Base-by-base conservation (phyloP, 1,140 invertebrate species). In the Caerostris extrusa region DNA sequence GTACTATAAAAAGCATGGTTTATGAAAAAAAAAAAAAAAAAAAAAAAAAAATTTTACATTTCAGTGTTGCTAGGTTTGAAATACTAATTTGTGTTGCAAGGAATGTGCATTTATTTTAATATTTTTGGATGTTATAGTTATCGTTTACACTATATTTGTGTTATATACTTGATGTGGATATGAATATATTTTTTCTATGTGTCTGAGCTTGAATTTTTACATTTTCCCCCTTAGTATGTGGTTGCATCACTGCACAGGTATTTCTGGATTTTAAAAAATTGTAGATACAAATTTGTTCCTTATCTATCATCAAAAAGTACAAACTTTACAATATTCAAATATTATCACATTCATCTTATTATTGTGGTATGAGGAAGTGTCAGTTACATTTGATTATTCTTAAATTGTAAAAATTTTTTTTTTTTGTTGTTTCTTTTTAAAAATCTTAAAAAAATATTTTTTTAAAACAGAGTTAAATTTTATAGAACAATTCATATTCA, bases 211-310 rank as follows among this genome's bases (percentile, higher is more conserved):
- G 71, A 34, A 10, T 50, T 10, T 77, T 77, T 34, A 34, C 34
- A 34, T 12, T 3, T 77, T 83, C 34, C 5, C 82, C 55, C 19
- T 5, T 56, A 56, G 56, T 83, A 83, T 57, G 82, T 83, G 82
- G 82, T 83, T 83, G 82, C 82, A 83, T 56, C 55, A 83, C 82
- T 83, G 17, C 82, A n/a, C 14, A 85, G 19, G 55, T 85, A 14
- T 85, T 57, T 85, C 56, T 85, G 7, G 17, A 85, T 85, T n/a
- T 83, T 83, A 56, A 17, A 34, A 34, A 56, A 10, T 85, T 50
- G 10, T 61, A 56, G 19, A 87, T 53, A 14, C 19, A 50, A 7
- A 53, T 34, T 87, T 64, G 60, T 83, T 83, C 82, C 82, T 83
- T 83, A 87, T 87, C 85, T 87, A 61, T 87, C 85, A 61, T 77